Conservation (phyloP, 2,888 invertebrate species). For the Orthonychiurus folsomi region DNA sequence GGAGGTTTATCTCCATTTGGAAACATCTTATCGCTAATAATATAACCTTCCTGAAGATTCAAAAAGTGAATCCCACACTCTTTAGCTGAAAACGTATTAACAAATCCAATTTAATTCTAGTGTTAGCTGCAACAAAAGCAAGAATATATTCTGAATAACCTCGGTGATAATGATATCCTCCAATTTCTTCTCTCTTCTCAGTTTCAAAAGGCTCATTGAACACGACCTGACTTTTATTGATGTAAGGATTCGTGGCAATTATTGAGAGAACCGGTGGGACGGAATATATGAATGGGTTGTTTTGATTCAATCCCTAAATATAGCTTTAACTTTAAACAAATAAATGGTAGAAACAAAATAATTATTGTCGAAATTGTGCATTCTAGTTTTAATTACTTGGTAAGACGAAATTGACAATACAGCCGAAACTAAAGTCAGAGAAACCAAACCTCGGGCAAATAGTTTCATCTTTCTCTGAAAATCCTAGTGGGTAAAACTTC, state of each 20-base stretch:
- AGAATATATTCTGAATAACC: no score
- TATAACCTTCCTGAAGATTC: constrained; percentile 34
- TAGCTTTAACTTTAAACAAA: not conserved
- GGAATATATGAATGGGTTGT: constrained; percentile 34
- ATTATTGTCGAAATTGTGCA: not conserved
- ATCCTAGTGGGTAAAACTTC: no score
- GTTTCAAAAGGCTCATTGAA: constrained; percentile 29
- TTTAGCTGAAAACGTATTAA: no score
- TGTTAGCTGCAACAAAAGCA: no score
- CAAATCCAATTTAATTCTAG: no score
- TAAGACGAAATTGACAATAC: no score
- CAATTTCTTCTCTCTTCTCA: constrained; percentile 21
- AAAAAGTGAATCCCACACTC: constrained; percentile 37
- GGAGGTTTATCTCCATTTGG: constrained; percentile 14
- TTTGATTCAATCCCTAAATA: constrained; percentile 17
- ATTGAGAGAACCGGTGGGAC: constrained; percentile 33
- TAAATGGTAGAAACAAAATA: not conserved
- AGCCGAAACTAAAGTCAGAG: no score
- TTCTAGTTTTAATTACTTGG: no score
- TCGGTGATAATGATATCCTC: constrained; percentile 27
- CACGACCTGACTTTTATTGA: constrained; percentile 23
- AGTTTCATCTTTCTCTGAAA: not conserved
- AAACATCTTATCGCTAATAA: constrained; percentile 27
- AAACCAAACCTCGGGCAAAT: no score
- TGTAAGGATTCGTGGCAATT: constrained; percentile 25